Base-by-base conservation (phyloP, 2,113 vertebrate genomes). In the Sclerurus mexicanus region DNA sequence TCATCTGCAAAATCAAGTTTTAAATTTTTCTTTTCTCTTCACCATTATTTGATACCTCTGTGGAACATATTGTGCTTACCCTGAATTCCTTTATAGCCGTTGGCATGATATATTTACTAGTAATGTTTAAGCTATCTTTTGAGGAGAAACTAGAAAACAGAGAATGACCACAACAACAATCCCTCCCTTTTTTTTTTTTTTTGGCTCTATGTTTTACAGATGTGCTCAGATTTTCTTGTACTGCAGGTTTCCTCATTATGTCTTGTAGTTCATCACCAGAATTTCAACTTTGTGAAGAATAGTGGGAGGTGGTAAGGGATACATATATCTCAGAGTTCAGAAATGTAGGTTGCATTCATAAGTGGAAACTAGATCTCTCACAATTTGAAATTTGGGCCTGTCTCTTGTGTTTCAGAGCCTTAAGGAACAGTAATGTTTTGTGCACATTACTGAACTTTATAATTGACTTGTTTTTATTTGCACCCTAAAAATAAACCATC, bases 1-100 rank as follows among this genome's bases (percentile, higher is more conserved):
- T 39, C 62, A 58, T 76, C 40, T 79, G 79, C 49, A 72, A 49
- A 64, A 82, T 33, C 44, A 53, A 88, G 33, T 85, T 92, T 90
- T 58, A 68, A 14, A 5, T 50, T 86, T 93, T 77, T 44, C 12
- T 74, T 87, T 91, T 40, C 30, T 83, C 37, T 76, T 78, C 22
- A 10, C 2, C 7, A 10, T 75, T 94, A n/a, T 68, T 82, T 89
- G 58, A 73, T 19, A 79, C 2, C 9, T 42, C 62, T 49, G 40
- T 0, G 2, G 56, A 75, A 64, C 0, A 0, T 49, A 18, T 11
- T 92, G 19, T 77, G 11, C 49, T 90, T 87, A 64, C 13, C 4
- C 33, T 44, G 13, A 63, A 60, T 87, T 81, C 35, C 18, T 59
- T 50, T 25, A 56, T 12, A 63, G 39, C 4, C 4, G 8, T 15